These are phyloP conservation scores for Sicus ferrugineus DNA, from an alignment of 2,888 invertebrate genomes.

Conservation along the genomic window DNA sequence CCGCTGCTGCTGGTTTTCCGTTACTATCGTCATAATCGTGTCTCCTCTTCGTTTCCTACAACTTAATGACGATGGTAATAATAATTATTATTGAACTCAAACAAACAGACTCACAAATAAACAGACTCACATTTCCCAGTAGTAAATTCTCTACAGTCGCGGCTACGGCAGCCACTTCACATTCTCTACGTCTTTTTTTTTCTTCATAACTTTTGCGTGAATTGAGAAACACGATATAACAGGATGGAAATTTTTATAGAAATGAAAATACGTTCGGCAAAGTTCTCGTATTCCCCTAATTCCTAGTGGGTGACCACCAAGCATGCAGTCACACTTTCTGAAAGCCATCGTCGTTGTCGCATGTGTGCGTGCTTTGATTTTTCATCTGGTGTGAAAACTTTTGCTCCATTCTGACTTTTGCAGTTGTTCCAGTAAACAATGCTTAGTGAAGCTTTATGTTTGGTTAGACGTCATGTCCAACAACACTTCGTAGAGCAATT, in stretches of 20 bases:
- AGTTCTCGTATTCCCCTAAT: too few species aligned
- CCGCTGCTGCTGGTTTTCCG: not conserved
- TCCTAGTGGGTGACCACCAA: too few species aligned
- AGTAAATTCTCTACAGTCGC: not conserved
- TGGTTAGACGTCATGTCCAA: conserved; percentile 3
- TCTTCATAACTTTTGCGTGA: too few species aligned
- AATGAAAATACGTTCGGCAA: too few species aligned
- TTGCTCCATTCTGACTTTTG: not conserved
- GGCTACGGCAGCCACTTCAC: too few species aligned
- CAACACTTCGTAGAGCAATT: too few species aligned
- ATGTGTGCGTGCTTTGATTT: not conserved
- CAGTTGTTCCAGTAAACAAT: conserved; percentile 12
- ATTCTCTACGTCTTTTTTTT: too few species aligned
- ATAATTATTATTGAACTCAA: conserved; percentile 11
- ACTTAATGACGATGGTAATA: not conserved
- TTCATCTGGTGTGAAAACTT: not conserved
- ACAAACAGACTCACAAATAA: not conserved
- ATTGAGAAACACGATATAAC: too few species aligned
- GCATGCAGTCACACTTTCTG: too few species aligned
- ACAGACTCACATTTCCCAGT: not conserved
- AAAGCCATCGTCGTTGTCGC: too few species aligned
- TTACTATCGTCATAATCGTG: not conserved
- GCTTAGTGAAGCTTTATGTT: not conserved
- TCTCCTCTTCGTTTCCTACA: not conserved
- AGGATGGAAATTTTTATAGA: too few species aligned